phyloP scores from a whole-genome alignment of 2,888 invertebrate genomes.

The Cheilosia vernalis region DNA sequence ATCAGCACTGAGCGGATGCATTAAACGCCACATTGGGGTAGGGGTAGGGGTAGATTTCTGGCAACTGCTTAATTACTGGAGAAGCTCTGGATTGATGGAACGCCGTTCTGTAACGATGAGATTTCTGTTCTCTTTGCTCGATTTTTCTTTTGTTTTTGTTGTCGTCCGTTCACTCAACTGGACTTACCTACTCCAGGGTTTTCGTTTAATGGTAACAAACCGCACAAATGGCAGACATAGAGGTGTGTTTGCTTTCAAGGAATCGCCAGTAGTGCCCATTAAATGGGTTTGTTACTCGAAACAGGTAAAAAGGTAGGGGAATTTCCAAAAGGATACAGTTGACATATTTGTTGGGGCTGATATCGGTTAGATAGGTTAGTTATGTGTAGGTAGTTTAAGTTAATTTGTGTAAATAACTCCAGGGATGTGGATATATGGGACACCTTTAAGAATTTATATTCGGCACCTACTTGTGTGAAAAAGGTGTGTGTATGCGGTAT shows the following conservation, averaged over 20 bases:
- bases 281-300: not conserved
- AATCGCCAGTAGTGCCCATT: not conserved
- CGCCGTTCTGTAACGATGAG: conserved; percentile 10
- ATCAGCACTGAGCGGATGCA: conserved; percentile 2
- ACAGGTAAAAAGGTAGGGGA: not conserved
- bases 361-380: not conserved
- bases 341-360: not conserved
- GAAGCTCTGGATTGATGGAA: not conserved
- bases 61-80: conserved; percentile 37
- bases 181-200: not conserved
- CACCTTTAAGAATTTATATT: too few species aligned
- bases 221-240: conserved; percentile 10
- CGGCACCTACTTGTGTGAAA: too few species aligned
- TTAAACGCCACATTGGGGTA: conserved; percentile 10
- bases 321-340: not conserved
- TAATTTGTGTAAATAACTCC: too few species aligned
- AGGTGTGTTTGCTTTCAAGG: conserved; percentile 1
- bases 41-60: conserved; percentile 15
- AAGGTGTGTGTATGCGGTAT: too few species aligned
- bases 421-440: too few species aligned
- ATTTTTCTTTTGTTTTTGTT: not conserved
- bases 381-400: too few species aligned
- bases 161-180: not conserved
- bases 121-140: not conserved
- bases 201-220: conserved; percentile 7